Conservation (phyloP, 2,888 invertebrate genomes). For the Sphecodes monilicornis region DNA sequence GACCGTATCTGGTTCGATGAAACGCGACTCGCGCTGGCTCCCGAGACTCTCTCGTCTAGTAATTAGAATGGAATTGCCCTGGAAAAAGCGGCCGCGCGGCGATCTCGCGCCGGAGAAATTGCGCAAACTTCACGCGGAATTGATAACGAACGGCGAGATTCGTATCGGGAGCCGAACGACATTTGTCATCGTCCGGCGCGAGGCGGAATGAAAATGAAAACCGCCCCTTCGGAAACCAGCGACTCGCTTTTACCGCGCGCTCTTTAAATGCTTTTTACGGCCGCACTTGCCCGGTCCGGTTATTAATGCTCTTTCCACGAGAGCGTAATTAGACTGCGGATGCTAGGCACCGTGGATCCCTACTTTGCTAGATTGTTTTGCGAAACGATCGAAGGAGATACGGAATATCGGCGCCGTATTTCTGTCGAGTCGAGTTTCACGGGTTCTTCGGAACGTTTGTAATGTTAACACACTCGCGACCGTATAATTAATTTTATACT, state of each 20-base stretch:
- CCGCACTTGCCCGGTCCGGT: not conserved
- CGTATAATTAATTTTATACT: too few species aligned
- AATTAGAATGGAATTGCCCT: slow-evolving; percentile 40
- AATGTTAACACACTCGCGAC: too few species aligned
- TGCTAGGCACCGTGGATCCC: not conserved
- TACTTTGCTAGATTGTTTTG: not conserved
- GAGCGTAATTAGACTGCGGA: not conserved
- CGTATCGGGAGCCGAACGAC: slow-evolving; percentile 1
- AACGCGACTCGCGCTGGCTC: slow-evolving; percentile 23
- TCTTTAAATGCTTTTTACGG: not conserved
- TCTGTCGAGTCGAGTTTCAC: not conserved
- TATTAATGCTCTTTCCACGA: not conserved
- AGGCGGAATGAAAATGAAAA: not conserved
- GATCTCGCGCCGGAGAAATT: not conserved
- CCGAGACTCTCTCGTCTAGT: slow-evolving; percentile 12
- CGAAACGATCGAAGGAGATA: not conserved
- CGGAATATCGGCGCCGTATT: not conserved
- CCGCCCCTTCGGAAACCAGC: not conserved
- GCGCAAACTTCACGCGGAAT: slow-evolving; percentile 10
- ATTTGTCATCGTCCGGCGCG: slow-evolving; percentile 12
- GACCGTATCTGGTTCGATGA: slow-evolving; percentile 47
- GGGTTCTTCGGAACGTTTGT: not conserved
- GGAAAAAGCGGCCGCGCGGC: not conserved
- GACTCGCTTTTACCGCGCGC: not conserved
- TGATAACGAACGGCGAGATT: slow-evolving; percentile 14